These are phyloP conservation scores for Pterois miles DNA, from an alignment of 2,797 vertebrate genomes.

Conservation along the genomic window DNA sequence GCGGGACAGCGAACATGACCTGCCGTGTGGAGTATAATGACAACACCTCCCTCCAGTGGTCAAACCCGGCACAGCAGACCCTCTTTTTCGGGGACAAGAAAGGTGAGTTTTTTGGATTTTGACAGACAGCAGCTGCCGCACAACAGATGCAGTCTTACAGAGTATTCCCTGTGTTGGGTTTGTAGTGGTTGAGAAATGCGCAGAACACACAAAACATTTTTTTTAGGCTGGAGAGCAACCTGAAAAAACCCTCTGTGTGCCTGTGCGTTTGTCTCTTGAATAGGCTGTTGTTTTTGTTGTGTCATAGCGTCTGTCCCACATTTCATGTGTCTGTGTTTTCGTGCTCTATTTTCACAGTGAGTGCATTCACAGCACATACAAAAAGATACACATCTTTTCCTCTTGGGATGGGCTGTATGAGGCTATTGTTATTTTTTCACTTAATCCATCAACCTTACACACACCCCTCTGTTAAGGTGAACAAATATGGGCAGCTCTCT, in stretches of 20 bases:
- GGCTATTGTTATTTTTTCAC: slow-evolving; percentile 15
- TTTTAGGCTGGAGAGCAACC: slow-evolving; percentile 11
- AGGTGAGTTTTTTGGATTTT: slow-evolving; percentile 83
- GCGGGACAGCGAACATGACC: slow-evolving; percentile 94
- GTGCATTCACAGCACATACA: slow-evolving; percentile 19
- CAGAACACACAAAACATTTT: slow-evolving; percentile 1
- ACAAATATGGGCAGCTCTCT: neutral
- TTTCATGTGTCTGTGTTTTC: slow-evolving; percentile 32
- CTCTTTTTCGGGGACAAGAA: slow-evolving; percentile 99
- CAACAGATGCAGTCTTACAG: slow-evolving; percentile 19
- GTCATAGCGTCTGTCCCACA: slow-evolving; percentile 36
- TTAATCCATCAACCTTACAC: slow-evolving; percentile 1
- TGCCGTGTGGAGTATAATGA: slow-evolving; percentile 99
- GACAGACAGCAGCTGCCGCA: slow-evolving; percentile 11
- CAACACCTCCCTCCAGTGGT: slow-evolving; percentile 99
- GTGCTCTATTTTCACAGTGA: slow-evolving; percentile 21
- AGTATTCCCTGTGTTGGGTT: slow-evolving; percentile 22
- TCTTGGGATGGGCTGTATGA: slow-evolving; percentile 11
- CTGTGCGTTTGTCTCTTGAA: slow-evolving; percentile 38
- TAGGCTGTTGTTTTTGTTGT: slow-evolving; percentile 40
- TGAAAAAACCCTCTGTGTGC: neutral
- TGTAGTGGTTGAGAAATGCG: slow-evolving; percentile 20
- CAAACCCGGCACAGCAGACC: slow-evolving; percentile 99
- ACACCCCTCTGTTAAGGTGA: neutral
- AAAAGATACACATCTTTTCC: slow-evolving; percentile 17